These are phyloP conservation scores for Pyrgilauda ruficollis DNA, from an alignment of 2,113 vertebrate genomes.

Conservation along the genomic window DNA sequence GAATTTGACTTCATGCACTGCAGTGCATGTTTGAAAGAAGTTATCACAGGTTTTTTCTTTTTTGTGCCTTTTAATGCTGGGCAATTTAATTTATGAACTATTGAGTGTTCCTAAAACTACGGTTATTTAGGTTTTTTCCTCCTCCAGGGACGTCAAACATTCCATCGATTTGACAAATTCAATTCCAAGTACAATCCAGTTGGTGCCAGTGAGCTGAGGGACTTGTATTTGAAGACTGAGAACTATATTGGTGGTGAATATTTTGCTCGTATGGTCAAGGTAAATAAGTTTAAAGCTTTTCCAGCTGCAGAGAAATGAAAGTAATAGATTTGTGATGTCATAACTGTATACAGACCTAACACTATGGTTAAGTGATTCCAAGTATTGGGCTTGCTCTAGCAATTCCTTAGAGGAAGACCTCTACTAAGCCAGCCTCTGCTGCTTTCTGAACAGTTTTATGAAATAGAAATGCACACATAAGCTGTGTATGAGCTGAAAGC, in stretches of 20 bases:
- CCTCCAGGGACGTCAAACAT: slow-evolving; percentile 91
- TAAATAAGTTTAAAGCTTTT: slow-evolving; percentile 42
- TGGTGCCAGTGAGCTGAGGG: slow-evolving; percentile 93
- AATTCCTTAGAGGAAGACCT: background rate
- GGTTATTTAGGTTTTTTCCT: background rate
- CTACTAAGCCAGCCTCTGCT: background rate
- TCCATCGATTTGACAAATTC: slow-evolving; percentile 99
- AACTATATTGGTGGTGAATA: slow-evolving; percentile 95
- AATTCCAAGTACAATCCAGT: slow-evolving; percentile 99
- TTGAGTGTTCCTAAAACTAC: background rate
- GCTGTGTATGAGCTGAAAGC: background rate
- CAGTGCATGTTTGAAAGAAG: background rate
- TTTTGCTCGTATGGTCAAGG: slow-evolving; percentile 97
- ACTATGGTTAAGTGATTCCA: background rate
- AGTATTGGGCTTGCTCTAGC: background rate
- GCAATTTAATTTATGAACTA: background rate
- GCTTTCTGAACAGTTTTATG: background rate
- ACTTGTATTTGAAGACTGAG: slow-evolving; percentile 95
- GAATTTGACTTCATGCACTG: background rate
- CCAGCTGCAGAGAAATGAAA: background rate
- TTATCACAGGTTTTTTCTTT: background rate
- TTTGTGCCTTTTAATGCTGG: background rate
- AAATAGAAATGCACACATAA: background rate
- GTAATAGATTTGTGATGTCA: background rate
- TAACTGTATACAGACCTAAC: background rate